Conservation (phyloP, 2,888 invertebrate species). For the Serripes groenlandicus region DNA sequence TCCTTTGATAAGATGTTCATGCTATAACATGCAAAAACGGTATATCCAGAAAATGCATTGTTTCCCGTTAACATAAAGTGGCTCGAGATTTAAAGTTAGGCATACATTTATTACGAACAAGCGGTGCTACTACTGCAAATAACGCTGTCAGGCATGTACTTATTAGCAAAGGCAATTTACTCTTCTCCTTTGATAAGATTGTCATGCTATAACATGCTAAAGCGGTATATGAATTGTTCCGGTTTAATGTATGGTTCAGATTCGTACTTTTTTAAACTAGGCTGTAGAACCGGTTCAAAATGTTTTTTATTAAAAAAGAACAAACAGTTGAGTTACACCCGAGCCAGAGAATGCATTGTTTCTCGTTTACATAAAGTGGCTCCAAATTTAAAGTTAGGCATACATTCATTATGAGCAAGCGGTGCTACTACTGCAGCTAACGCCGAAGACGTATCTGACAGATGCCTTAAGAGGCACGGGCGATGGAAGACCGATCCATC, state of each 20-base stretch:
- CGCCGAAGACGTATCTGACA: constrained; percentile 11
- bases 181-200: too few species aligned
- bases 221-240: constrained; percentile 16
- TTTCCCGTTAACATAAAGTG: constrained; percentile 24
- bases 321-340: constrained; percentile 37
- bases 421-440: constrained; percentile 34
- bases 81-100: constrained; percentile 41
- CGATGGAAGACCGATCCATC: constrained; percentile 41
- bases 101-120: constrained; percentile 31
- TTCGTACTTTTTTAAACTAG: constrained; percentile 30
- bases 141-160: constrained; percentile 19
- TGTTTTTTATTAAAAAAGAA: constrained; percentile 8
- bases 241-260: not conserved
- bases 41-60: constrained; percentile 39
- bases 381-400: constrained; percentile 35
- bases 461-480: constrained; percentile 42
- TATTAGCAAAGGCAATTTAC: constrained; percentile 42
- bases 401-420: constrained; percentile 34
- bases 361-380: constrained; percentile 32
- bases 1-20: too few species aligned
- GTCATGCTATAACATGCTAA: constrained; percentile 27
- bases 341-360: constrained; percentile 36
- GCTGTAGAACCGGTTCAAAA: constrained; percentile 3
- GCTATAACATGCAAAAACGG: constrained; percentile 19
- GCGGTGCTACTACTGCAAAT: constrained; percentile 28